phyloP scores from a whole-genome alignment of 2,113 vertebrate genomes.

The Onychostruthus taczanowskii region DNA sequence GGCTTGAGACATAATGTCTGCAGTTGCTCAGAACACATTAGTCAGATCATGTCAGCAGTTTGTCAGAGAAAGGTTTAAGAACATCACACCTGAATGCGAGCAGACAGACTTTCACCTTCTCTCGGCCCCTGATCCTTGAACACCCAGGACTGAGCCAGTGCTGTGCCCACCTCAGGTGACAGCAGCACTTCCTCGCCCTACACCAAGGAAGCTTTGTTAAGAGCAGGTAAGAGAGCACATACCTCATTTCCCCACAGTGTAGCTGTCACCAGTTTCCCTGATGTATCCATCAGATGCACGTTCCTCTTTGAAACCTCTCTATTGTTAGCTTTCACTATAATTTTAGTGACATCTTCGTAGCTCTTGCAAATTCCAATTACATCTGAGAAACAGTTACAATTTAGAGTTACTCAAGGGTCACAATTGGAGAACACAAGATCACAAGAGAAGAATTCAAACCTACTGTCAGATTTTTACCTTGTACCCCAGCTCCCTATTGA shows the following conservation, averaged over 20 bases:
- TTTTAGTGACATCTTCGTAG: conserved; percentile 86
- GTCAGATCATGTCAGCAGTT: conserved; percentile 55
- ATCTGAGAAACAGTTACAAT: conserved; percentile 77
- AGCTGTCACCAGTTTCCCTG: conserved; percentile 86
- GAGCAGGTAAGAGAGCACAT: conserved; percentile 47
- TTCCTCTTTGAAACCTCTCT: conserved; percentile 92
- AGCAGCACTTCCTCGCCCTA: neutral
- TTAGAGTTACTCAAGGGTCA: neutral
- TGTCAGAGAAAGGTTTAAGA: conserved; percentile 53
- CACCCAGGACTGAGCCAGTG: neutral
- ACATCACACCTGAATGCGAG: conserved; percentile 55
- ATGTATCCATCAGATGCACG: conserved; percentile 87
- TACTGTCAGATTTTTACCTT: conserved; percentile 48
- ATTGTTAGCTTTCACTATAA: conserved; percentile 85
- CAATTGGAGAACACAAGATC: neutral
- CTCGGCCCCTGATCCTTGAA: neutral
- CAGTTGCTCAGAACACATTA: conserved; percentile 57
- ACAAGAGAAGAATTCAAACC: neutral
- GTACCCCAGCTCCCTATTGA: conserved; percentile 36
- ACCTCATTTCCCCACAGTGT: conserved; percentile 96
- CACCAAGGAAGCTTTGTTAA: neutral
- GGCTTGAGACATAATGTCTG: conserved; percentile 15
- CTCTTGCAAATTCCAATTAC: conserved; percentile 94
- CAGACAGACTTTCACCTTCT: conserved; percentile 54
- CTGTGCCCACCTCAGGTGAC: conserved; percentile 6